phyloP scores from a whole-genome alignment of 2,797 vertebrate species.

The Phrynocephalus forsythii region DNA sequence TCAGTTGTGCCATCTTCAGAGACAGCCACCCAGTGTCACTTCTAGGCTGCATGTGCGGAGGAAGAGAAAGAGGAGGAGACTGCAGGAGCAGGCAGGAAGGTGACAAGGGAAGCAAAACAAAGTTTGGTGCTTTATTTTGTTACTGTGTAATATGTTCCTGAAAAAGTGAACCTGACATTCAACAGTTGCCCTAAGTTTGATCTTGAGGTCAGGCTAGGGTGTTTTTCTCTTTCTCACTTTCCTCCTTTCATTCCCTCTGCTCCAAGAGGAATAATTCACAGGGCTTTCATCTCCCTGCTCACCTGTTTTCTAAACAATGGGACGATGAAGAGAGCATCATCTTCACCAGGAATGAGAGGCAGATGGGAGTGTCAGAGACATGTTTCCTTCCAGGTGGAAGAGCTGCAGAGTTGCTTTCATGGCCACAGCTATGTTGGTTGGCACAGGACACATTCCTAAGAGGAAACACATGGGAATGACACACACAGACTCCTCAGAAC shows the following conservation, averaged over 20 bases:
- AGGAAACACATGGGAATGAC: conserved; percentile 20
- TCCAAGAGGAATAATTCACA: fast-evolving
- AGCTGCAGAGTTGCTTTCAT: not conserved
- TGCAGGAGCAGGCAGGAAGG: too few relatives aligned
- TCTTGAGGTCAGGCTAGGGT: conserved; percentile 56
- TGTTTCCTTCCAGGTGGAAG: conserved; percentile 8
- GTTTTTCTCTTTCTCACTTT: not conserved
- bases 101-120: not conserved
- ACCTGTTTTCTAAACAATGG: conserved; percentile 50
- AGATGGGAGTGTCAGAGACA: conserved; percentile 21
- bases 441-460: not conserved
- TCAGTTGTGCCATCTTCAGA: too few relatives aligned
- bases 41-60: too few relatives aligned
- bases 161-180: conserved; percentile 49
- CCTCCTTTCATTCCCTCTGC: not conserved
- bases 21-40: too few relatives aligned
- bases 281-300: conserved; percentile 13
- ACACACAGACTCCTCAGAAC: conserved; percentile 52
- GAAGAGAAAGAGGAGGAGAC: too few relatives aligned
- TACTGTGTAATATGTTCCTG: conserved; percentile 11
- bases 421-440: not conserved
- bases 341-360: conserved; percentile 2
- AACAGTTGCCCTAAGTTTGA: conserved; percentile 53
- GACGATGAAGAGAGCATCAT: conserved; percentile 7
- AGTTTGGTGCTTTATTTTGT: not conserved